These are phyloP conservation scores for Kryptolebias marmoratus DNA, from an alignment of 2,113 vertebrate genomes.

Conservation along the genomic window DNA sequence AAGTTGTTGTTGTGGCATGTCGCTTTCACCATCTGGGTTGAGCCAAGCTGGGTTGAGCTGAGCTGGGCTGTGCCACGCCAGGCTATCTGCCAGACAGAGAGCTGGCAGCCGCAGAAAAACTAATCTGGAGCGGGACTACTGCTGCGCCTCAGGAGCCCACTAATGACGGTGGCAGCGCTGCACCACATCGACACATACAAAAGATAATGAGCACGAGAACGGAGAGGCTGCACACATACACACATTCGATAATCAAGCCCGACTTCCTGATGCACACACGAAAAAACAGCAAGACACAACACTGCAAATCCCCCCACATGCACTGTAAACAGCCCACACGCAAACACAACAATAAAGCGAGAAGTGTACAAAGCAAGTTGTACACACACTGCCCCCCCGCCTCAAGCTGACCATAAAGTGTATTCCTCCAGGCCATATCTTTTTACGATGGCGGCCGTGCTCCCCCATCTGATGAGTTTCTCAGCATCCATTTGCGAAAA, in stretches of 20 bases:
- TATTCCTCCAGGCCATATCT: constrained; percentile 72
- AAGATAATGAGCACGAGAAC: constrained; percentile 71
- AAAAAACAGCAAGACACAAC: constrained; percentile 43
- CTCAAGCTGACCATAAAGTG: constrained; percentile 64
- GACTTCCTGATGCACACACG: constrained; percentile 40
- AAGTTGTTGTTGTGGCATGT: constrained; percentile 72
- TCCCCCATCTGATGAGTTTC: constrained; percentile 73
- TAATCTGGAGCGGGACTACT: constrained; percentile 80
- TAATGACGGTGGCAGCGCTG: constrained; percentile 76
- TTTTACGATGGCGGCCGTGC: constrained; percentile 67
- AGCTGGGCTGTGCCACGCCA: constrained; percentile 70
- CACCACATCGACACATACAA: constrained; percentile 68
- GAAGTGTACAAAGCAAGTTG: constrained; percentile 36
- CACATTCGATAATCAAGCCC: constrained; percentile 59
- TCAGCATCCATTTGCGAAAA: constrained; percentile 62
- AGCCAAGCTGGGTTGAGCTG: constrained; percentile 72
- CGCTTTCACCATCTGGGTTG: constrained; percentile 76
- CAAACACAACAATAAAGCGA: constrained; percentile 57
- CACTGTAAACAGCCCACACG: constrained; percentile 53
- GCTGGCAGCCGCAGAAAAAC: constrained; percentile 75
- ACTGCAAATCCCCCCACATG: constrained; percentile 53
- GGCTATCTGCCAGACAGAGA: constrained; percentile 77
- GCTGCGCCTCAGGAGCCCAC: constrained; percentile 77
- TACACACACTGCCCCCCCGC: constrained; percentile 44
- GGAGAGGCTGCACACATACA: constrained; percentile 54